phyloP scores from a whole-genome alignment of 2,113 vertebrate genomes.

The Hippopotamus amphibius region DNA sequence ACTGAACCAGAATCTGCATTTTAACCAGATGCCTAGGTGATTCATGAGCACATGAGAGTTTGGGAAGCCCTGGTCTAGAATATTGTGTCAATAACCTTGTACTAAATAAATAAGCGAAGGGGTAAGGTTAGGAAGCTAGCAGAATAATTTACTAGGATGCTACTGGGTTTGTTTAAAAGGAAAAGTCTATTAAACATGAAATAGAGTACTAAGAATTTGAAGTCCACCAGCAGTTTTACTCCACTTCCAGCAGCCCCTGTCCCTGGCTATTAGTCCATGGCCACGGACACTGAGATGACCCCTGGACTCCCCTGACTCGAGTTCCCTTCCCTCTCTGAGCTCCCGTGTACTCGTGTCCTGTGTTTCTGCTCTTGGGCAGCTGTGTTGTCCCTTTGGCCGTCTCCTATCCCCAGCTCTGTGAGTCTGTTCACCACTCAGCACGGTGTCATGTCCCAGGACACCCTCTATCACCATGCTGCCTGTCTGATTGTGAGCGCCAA shows the following conservation, averaged over 20 bases:
- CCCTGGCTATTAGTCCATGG: rapidly evolving
- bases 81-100: background rate
- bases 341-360: rapidly evolving
- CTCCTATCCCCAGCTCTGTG: background rate
- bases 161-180: conserved; percentile 24
- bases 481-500: background rate
- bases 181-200: conserved; percentile 1
- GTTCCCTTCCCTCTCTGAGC: rapidly evolving
- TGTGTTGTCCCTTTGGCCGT: background rate
- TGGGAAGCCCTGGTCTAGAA: background rate
- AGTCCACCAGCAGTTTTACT: background rate
- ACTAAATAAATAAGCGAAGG: background rate
- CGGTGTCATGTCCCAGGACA: background rate
- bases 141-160: background rate
- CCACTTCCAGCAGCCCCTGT: background rate
- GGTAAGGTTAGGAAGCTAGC: background rate
- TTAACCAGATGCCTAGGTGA: background rate
- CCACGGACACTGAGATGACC: background rate
- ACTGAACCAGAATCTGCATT: background rate
- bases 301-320: background rate
- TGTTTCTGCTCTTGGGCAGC: background rate
- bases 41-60: background rate
- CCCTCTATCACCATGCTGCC: background rate
- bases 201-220: background rate
- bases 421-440: background rate